Conservation (phyloP, 2,888 invertebrate species). For the Pristionchus exspectatus region DNA sequence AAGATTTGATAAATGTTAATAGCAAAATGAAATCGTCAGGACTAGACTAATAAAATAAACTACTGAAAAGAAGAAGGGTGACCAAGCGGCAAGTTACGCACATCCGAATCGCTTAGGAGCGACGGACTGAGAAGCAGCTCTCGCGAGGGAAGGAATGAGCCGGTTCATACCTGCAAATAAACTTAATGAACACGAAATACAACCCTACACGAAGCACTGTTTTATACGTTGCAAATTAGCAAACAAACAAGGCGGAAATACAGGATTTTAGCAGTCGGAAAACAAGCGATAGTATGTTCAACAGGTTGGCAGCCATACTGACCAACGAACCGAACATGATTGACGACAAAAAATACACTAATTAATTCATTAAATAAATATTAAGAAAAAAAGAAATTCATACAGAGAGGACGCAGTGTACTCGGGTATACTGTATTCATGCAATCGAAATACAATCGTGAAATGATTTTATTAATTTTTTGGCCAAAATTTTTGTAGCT, state of each 20-base stretch:
- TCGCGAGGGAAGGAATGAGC: slow-evolving; percentile 47
- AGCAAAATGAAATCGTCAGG: no score
- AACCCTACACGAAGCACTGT: background rate
- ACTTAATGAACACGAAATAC: background rate
- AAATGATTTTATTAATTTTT: background rate
- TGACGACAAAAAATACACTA: background rate
- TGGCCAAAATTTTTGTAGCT: background rate
- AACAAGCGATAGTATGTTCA: background rate
- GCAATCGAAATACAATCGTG: background rate
- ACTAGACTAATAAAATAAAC: background rate
- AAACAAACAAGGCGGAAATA: background rate
- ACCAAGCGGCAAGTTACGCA: background rate
- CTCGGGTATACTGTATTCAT: background rate
- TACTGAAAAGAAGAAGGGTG: no score
- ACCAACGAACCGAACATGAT: background rate
- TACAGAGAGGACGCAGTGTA: background rate
- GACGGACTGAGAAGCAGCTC: slow-evolving; percentile 48
- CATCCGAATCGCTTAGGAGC: slow-evolving; percentile 47
- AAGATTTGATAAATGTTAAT: background rate
- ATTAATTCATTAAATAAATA: background rate
- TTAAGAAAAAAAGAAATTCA: background rate
- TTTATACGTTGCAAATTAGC: background rate
- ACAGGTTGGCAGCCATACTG: background rate
- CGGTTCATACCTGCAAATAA: slow-evolving; percentile 50
- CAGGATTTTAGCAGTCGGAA: background rate